These are phyloP conservation scores for Dichetophora obliterata DNA, from an alignment of 2,888 invertebrate genomes.

Conservation along the genomic window DNA sequence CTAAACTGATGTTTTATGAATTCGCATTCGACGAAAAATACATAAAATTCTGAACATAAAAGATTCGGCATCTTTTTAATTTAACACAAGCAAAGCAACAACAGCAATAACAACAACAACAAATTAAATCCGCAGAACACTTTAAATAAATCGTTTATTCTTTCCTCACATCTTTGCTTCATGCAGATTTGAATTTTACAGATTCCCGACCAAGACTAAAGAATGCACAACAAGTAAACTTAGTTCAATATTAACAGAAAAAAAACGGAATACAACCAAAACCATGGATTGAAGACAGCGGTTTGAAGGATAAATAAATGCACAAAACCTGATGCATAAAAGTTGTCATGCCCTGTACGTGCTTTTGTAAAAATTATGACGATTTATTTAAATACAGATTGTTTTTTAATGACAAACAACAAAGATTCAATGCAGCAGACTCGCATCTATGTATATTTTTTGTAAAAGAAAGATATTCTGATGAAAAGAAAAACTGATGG, in stretches of 20 bases:
- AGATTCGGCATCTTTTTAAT: slow-evolving; percentile 53
- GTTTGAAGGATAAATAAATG: background rate
- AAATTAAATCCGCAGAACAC: slow-evolving; percentile 51
- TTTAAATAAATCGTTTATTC: slow-evolving; percentile 55
- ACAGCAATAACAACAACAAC: slow-evolving; percentile 47
- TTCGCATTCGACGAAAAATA: slow-evolving; percentile 54
- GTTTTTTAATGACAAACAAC: background rate
- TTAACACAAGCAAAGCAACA: slow-evolving; percentile 35
- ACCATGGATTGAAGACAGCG: background rate
- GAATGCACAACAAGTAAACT: background rate
- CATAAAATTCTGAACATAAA: slow-evolving; percentile 54
- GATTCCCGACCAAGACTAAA: slow-evolving; percentile 7
- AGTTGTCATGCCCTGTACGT: slow-evolving; percentile 12
- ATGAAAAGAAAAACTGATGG: no score
- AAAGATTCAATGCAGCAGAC: background rate
- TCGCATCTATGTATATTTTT: no score
- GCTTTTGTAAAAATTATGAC: slow-evolving; percentile 29
- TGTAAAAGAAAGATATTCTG: no score
- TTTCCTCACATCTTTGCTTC: slow-evolving; percentile 10
- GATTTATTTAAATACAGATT: background rate
- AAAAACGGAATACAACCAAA: slow-evolving; percentile 8
- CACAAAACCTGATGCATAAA: background rate
- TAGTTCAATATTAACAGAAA: background rate
- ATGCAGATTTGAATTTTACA: slow-evolving; percentile 33
- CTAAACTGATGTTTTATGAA: slow-evolving; percentile 40